Percentiles rank a stretch among this genome's conserved stretches.
phyloP scores from a whole-genome alignment of 2,888 invertebrate genomes.

The Tortricodes alternella region DNA sequence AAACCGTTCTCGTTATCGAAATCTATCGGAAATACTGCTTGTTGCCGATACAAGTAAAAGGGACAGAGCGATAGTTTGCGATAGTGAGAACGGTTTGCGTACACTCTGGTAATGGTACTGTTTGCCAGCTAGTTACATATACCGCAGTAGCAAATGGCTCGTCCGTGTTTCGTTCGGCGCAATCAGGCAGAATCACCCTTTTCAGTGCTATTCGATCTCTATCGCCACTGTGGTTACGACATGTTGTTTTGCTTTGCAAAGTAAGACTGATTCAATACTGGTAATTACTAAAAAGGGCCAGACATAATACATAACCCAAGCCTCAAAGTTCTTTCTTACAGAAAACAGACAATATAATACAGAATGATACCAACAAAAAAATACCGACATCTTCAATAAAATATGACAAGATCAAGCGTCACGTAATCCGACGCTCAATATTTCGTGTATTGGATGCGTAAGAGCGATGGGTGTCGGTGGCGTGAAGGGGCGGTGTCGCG shows the following conservation, averaged over 20 bases:
- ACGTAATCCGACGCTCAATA: conserved; percentile 51
- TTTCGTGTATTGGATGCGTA: not conserved
- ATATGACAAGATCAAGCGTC: not conserved
- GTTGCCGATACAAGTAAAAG: no score
- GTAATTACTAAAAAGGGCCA: no score
- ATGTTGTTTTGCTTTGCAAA: no score
- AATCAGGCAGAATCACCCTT: no score
- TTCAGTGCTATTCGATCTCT: conserved; percentile 1
- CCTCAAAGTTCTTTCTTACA: no score
- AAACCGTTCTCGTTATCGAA: no score
- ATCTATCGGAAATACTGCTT: no score
- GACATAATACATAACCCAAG: no score
- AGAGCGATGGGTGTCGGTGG: not conserved
- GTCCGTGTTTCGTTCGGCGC: conserved; percentile 4
- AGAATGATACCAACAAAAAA: not conserved
- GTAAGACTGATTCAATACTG: no score
- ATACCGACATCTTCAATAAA: not conserved
- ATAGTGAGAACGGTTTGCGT: no score
- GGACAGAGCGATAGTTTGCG: no score
- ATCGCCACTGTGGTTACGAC: not conserved
- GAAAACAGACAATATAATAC: not conserved
- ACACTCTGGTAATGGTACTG: no score
- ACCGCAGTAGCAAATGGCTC: conserved; percentile 14
- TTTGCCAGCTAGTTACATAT: conserved; percentile 4
- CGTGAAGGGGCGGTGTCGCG: conserved; percentile 45